Evolutionary conservation across 2,113 vertebrate species (phyloP).

Genomic region (Thalassoma bifasciatum): DNA sequence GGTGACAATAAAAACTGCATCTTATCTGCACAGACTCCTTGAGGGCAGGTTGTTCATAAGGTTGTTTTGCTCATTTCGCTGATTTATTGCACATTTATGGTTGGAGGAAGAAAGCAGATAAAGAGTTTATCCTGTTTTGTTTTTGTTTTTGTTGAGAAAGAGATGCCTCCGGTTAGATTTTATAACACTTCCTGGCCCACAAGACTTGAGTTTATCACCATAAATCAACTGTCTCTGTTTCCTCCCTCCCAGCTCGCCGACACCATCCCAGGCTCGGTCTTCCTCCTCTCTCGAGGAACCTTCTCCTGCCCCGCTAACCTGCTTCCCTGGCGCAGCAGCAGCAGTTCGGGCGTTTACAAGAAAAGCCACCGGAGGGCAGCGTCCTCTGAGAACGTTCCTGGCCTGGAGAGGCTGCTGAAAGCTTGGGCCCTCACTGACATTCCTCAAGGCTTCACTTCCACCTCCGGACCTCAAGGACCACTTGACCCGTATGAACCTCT

Average conservation of each 20-base stretch:
- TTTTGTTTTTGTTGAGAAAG: too few relatives aligned
- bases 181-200: too few relatives aligned
- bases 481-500: conserved; percentile 80
- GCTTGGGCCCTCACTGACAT: conserved; percentile 57
- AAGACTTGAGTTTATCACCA: too few relatives aligned
- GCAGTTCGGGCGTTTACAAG: conserved; percentile 72
- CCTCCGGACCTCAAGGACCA: conserved; percentile 52
- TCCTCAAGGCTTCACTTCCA: conserved; percentile 38
- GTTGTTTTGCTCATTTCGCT: too few relatives aligned
- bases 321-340: conserved; percentile 87
- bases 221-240: not conserved
- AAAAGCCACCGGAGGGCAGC: conserved; percentile 82
- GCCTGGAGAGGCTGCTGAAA: conserved; percentile 81
- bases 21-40: not conserved
- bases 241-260: conserved; percentile 59
- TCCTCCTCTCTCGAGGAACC: conserved; percentile 85
- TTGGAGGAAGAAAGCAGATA: too few relatives aligned
- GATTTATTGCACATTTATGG: too few relatives aligned
- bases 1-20: conserved; percentile 11
- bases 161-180: too few relatives aligned
- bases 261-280: conserved; percentile 73
- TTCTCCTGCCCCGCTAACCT: conserved; percentile 86
- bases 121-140: too few relatives aligned
- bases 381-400: conserved; percentile 84
- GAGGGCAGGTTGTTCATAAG: not conserved